Base-by-base conservation (phyloP, 35 echinoderm and acorn worm genomes). In the Apostichopus californicus region DNA sequence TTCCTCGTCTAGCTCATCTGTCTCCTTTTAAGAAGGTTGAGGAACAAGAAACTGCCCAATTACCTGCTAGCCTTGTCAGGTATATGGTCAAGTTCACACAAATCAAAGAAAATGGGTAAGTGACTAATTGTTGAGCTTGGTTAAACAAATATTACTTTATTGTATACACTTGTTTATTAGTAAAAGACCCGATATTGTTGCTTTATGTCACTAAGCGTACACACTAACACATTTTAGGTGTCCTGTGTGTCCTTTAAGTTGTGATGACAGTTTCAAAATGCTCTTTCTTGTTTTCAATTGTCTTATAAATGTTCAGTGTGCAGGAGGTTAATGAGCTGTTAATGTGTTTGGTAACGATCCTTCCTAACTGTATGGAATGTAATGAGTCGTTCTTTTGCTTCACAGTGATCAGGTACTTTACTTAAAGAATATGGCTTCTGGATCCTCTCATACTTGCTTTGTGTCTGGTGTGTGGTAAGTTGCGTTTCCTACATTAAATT, bases 401-500 rank as follows among this genome's bases (percentile, higher is more conserved):
- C 64, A 12, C 80, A 83, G 80, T 55, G 80, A 83, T 46, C 46
- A 83, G 52, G 52, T 83, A 3, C 80, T 83, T 83, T 53, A 83
- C 46, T 17, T 83, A 5, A 56, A 83, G 55, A 83, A 83, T 55
- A 20, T 83, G 9, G 8, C 80, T 1, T 17, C 52, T 55, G 5
- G 11, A 20, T 18, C 46, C 11, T 17, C 7, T 83, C 80, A 83
- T 55, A 18, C 55, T 3, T 83, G 80, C 55, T 13, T 15, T 34
- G 80, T 83, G 17, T 56, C 46, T 55, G 80, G 80, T 54, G 80
- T 83, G 18, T 83, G 80, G 80, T 83, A 83, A 83, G 80, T 14
- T 83, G 12, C 0, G 18, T 68, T 11, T 18, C 64, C 9, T 46
- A 46, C 34, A 46, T 46, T 46, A 46, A 46, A 46, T 46, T 46